Percentiles rank a stretch among this genome's conserved stretches.
Evolutionary conservation across 2,888 invertebrate species (phyloP).

Genomic region (Teinopalpus imperialis): DNA sequence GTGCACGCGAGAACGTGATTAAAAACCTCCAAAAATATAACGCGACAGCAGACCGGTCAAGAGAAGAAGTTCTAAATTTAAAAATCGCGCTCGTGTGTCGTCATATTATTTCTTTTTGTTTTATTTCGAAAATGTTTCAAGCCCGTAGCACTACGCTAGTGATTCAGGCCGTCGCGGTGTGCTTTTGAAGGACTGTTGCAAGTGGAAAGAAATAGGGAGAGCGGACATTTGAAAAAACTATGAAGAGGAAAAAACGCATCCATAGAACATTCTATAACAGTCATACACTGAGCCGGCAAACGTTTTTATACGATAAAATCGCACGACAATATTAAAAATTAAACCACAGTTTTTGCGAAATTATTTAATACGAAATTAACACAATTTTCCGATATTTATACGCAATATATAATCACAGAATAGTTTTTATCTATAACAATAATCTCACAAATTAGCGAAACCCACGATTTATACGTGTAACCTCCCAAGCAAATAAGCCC

Average conservation of each 20-base stretch:
- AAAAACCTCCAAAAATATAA: conserved; percentile 51
- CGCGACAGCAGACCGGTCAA: conserved; percentile 34
- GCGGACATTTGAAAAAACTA: conserved; percentile 55
- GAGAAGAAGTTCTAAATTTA: conserved; percentile 29
- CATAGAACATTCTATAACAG: conserved; percentile 24
- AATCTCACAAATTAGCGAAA: conserved; percentile 54
- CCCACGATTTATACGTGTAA: conserved; percentile 42
- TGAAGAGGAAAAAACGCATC: conserved; percentile 76
- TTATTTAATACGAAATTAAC: conserved; percentile 42
- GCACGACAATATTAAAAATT: conserved; percentile 57
- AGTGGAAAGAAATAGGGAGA: conserved; percentile 35
- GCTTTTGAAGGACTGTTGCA: conserved; percentile 31
- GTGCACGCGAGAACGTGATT: conserved; percentile 68
- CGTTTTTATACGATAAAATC: conserved; percentile 50
- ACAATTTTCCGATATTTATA: conserved; percentile 62
- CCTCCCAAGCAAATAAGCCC: conserved; percentile 71
- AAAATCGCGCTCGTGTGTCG: conserved; percentile 30
- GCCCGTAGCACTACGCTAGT: neutral
- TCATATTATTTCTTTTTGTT: conserved; percentile 23
- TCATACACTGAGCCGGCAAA: conserved; percentile 43
- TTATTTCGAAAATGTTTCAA: conserved; percentile 30
- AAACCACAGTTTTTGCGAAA: conserved; percentile 41
- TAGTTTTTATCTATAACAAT: conserved; percentile 51
- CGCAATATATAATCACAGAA: conserved; percentile 68
- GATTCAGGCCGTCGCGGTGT: conserved; percentile 23